Conservation (phyloP, 2,888 invertebrate genomes). For the Allophyes oxyacanthae region DNA sequence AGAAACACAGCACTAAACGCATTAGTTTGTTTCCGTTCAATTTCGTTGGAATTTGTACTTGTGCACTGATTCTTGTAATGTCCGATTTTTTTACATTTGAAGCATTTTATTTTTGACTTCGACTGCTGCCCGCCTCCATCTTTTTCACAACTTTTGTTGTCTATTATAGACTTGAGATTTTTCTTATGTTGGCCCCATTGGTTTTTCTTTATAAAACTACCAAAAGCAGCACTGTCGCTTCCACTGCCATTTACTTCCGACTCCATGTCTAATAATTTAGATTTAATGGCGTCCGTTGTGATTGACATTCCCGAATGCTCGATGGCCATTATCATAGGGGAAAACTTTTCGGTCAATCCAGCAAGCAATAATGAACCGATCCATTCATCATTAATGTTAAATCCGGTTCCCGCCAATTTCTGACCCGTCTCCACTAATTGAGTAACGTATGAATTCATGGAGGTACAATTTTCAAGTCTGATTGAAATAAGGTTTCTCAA, state of each 20-base stretch:
- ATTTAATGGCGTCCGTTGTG: constrained; percentile 15
- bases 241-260: neutral
- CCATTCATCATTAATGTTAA: constrained; percentile 25
- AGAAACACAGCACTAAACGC: constrained; percentile 47
- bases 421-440: constrained; percentile 29
- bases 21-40: constrained; percentile 5
- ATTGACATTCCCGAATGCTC: constrained; percentile 21
- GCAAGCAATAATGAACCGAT: constrained; percentile 23
- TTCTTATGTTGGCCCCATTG: constrained; percentile 6
- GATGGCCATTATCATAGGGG: constrained; percentile 31
- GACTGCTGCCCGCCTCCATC: neutral
- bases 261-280: constrained; percentile 20
- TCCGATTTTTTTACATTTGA: constrained; percentile 12
- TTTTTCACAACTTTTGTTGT: no score
- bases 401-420: constrained; percentile 20
- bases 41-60: neutral
- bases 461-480: constrained; percentile 17
- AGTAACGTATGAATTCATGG: constrained; percentile 27
- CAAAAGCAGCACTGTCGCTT: constrained; percentile 8
- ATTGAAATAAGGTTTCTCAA: constrained; percentile 26
- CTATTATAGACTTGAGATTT: neutral
- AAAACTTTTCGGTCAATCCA: constrained; percentile 13
- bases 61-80: constrained; percentile 18
- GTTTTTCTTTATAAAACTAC: neutral
- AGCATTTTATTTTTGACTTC: constrained; percentile 14